Evolutionary conservation across 2,797 vertebrate genomes (phyloP), one percentile per base, ranked within the genome.

Genomic region (Sebastes taczanowskii): DNA sequence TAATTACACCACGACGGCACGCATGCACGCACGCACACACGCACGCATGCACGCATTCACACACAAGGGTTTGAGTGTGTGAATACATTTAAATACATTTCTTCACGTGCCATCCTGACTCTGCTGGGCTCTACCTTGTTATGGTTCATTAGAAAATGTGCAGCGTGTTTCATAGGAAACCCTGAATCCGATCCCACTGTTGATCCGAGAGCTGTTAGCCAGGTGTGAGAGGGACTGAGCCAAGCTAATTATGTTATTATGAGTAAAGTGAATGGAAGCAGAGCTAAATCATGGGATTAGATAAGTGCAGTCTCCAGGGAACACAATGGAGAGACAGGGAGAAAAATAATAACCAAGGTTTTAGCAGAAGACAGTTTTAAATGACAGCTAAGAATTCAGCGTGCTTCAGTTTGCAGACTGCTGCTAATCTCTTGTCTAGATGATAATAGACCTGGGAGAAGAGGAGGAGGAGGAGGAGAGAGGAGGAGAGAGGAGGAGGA

Each of bases 31-130:
- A 32, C 46, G 30, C 11, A 34, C 32, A 2, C 34, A 34, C 4
- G 29, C 25, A 7, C 27, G 5, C 7, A 32, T 27, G 30, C 11
- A 23, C 11, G 8, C 35, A 71, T 11, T 25, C 23, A 11, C 25
- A 2, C 7, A 42, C 14, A 42, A 16, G 38, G 38, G 38, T 42
- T 42, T 42, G 38, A 35, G 52, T 20, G 38, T 61, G 56, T 46
- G 69, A n/a, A 55, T 11, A 11, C 11, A 55, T 35, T 46, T 46
- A 20, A 23, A 61, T 30, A 68, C 18, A 35, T 60, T 67, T 58
- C 66, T 73, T 80, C 73, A 80, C 25, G 63, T 82, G 75, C 68
- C 30, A 75, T 58, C 16, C 49, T 56, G 46, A 35, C 38, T 59
- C 61, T 61, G 18, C 64, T 34, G 30, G 49, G 55, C 75, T 70